Conservation (phyloP, 2,797 vertebrate species). For the Halcyon smyrnensis region DNA sequence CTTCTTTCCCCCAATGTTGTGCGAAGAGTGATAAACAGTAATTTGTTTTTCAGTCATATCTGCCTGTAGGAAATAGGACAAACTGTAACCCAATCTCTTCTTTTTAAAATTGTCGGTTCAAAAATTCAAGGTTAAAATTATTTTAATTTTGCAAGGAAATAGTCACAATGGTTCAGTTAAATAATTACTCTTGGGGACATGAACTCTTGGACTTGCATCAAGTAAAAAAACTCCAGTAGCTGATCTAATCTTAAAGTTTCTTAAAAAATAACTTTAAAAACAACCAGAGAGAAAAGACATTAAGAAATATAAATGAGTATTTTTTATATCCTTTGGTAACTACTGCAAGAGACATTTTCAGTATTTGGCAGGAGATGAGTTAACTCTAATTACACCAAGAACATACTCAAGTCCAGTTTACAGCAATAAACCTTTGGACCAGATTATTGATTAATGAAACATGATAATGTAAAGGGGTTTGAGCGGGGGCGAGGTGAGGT, state of each 20-base stretch:
- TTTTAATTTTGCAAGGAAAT: slow-evolving; percentile 50
- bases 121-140: slow-evolving; percentile 66
- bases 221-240: background rate
- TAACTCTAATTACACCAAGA: background rate
- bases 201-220: slow-evolving; percentile 32
- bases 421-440: slow-evolving; percentile 26
- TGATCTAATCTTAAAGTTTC: background rate
- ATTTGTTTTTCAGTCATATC: slow-evolving; percentile 17
- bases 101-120: background rate
- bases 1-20: background rate
- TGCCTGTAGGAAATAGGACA: slow-evolving; percentile 25
- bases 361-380: background rate
- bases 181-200: slow-evolving; percentile 8
- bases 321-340: background rate
- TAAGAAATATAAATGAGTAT: background rate
- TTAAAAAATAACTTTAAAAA: background rate
- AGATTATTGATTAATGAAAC: slow-evolving; percentile 29
- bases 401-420: background rate
- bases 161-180: slow-evolving; percentile 48
- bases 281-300: background rate
- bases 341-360: background rate
- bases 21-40: slow-evolving; percentile 49
- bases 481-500: background rate
- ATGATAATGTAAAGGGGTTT: rapidly evolving
- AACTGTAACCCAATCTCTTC: background rate